These are phyloP conservation scores for Ptilodon capucinus DNA, from an alignment of 2,888 invertebrate species.

Conservation along the genomic window DNA sequence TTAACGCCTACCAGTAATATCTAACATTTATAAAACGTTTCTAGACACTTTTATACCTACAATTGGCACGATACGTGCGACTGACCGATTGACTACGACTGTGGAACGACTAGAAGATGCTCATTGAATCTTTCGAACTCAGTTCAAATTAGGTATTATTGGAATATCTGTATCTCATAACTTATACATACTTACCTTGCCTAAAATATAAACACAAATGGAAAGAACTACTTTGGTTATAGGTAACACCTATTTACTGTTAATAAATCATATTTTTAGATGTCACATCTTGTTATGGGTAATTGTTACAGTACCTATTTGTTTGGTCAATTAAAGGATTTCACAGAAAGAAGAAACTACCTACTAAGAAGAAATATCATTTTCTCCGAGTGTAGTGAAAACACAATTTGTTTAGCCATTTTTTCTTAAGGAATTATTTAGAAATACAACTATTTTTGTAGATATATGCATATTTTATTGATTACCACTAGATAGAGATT, in stretches of 20 bases:
- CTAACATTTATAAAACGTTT: conserved; percentile 51
- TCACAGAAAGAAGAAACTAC: too few species aligned
- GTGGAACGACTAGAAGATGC: conserved; percentile 48
- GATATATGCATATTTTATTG: conserved; percentile 76
- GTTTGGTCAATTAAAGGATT: conserved; percentile 55
- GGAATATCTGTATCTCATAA: conserved; percentile 52
- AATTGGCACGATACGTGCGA: conserved; percentile 47
- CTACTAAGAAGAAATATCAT: too few species aligned
- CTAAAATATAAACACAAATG: conserved; percentile 58
- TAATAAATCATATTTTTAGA: conserved; percentile 78
- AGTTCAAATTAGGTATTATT: conserved; percentile 59
- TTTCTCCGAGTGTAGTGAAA: conserved; percentile 36
- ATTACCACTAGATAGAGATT: conserved; percentile 78
- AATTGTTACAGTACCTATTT: conserved; percentile 49
- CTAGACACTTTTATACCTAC: conserved; percentile 57
- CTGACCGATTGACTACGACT: conserved; percentile 39
- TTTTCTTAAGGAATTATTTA: conserved; percentile 58
- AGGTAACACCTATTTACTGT: conserved; percentile 57
- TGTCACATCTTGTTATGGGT: conserved; percentile 64
- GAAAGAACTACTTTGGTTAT: conserved; percentile 57
- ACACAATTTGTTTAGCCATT: conserved; percentile 49
- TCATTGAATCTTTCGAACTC: conserved; percentile 64
- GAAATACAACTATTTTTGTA: conserved; percentile 82
- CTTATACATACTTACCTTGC: conserved; percentile 43
- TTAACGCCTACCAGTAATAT: conserved; percentile 44